Percentiles rank a stretch among this genome's conserved stretches.
phyloP scores from a whole-genome alignment of 2,797 vertebrate genomes.

The Manis pentadactyla region DNA sequence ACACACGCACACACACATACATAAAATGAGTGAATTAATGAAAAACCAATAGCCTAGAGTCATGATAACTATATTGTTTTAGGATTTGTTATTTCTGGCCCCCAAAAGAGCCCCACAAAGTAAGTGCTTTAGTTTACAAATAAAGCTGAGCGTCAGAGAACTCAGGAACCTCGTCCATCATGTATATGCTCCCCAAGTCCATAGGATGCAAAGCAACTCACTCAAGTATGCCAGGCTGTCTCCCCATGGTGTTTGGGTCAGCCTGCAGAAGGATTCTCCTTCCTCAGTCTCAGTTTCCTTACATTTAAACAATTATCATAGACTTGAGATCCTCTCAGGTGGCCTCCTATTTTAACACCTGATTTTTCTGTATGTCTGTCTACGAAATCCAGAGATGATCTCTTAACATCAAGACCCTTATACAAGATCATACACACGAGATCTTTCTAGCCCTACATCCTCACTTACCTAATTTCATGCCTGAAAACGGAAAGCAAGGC shows the following conservation, averaged over 20 bases:
- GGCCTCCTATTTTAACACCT: neutral
- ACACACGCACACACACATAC: neutral
- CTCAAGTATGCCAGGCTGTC: rapidly evolving
- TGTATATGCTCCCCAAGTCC: neutral
- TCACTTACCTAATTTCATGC: neutral
- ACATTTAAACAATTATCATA: neutral
- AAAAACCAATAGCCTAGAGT: neutral
- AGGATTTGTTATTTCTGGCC: neutral
- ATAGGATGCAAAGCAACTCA: rapidly evolving
- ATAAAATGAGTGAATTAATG: neutral
- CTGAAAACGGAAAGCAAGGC: neutral
- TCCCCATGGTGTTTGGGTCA: neutral
- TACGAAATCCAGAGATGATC: neutral
- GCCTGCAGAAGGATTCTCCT: too few relatives aligned
- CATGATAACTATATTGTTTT: neutral
- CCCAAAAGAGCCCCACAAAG: neutral
- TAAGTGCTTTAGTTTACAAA: neutral
- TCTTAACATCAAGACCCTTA: neutral
- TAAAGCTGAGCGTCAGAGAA: neutral
- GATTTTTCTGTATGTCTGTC: neutral
- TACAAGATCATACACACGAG: neutral
- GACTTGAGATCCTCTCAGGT: neutral
- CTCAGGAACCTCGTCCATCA: neutral
- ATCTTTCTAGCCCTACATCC: neutral
- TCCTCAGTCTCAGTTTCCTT: neutral